These are phyloP conservation scores for Amazona guildingii DNA, from an alignment of 2,113 vertebrate species.

Conservation along the genomic window DNA sequence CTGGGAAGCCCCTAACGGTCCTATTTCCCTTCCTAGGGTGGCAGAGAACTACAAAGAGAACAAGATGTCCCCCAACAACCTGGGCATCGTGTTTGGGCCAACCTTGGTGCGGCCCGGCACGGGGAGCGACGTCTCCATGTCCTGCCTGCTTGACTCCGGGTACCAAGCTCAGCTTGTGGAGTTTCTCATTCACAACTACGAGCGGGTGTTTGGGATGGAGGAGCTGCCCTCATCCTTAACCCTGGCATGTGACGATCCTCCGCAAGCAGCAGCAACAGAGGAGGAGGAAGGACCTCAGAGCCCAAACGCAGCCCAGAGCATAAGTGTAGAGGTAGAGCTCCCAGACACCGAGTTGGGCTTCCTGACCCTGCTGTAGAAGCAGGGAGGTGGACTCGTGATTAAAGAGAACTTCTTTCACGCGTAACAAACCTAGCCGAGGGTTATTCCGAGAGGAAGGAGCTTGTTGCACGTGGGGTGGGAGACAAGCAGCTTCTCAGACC, in stretches of 20 bases:
- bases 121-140: constrained; percentile 72
- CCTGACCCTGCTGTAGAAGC: background rate
- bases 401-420: background rate
- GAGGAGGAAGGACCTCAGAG: constrained; percentile 28
- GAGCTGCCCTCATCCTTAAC: constrained; percentile 17
- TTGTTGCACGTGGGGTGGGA: background rate
- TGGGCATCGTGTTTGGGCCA: constrained; percentile 93
- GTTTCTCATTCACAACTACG: constrained; percentile 85
- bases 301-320: background rate
- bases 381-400: background rate
- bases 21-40: constrained; percentile 75
- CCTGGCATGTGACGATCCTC: background rate
- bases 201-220: constrained; percentile 79
- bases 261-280: constrained; percentile 46
- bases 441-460: background rate
- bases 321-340: constrained; percentile 2
- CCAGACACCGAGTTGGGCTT: background rate
- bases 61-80: constrained; percentile 91
- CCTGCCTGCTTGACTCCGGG: constrained; percentile 84
- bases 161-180: constrained; percentile 88
- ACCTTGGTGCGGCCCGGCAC: constrained; percentile 84
- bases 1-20: background rate
- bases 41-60: constrained; percentile 85
- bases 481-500: background rate
- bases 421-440: background rate